Evolutionary conservation across 2,797 vertebrate species (phyloP).

Genomic region (Glossophaga mutica): DNA sequence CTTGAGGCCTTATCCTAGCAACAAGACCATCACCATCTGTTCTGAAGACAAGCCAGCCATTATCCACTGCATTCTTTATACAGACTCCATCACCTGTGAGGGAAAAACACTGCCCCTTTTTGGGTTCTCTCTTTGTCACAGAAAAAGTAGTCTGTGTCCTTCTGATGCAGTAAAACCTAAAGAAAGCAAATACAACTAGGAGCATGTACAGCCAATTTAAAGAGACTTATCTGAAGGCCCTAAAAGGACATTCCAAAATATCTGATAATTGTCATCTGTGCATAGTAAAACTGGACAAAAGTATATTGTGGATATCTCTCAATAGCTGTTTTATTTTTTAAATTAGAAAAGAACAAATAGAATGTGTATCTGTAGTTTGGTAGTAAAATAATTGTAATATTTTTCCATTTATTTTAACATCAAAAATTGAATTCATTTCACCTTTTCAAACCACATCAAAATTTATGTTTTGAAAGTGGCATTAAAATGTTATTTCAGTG

Average conservation of each 20-base stretch:
- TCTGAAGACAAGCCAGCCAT: slow-evolving; percentile 87
- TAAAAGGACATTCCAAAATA: slow-evolving; percentile 43
- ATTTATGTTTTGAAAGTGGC: slow-evolving; percentile 43
- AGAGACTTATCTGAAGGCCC: slow-evolving; percentile 65
- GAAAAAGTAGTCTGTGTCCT: slow-evolving; percentile 78
- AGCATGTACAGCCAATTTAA: slow-evolving; percentile 72
- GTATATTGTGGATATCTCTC: slow-evolving; percentile 61
- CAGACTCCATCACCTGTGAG: slow-evolving; percentile 91
- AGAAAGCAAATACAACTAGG: slow-evolving; percentile 42
- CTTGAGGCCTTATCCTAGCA: slow-evolving; percentile 91
- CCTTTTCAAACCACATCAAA: slow-evolving; percentile 67
- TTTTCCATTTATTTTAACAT: slow-evolving; percentile 39
- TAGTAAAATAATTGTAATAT: slow-evolving; percentile 39
- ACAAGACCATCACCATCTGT: slow-evolving; percentile 93
- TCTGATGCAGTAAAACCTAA: slow-evolving; percentile 70
- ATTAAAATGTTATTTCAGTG: slow-evolving; percentile 45
- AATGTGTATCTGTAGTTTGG: not conserved
- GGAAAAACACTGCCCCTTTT: slow-evolving; percentile 81
- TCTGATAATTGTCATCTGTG: slow-evolving; percentile 70
- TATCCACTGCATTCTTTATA: slow-evolving; percentile 83
- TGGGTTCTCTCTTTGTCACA: slow-evolving; percentile 85
- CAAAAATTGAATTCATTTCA: slow-evolving; percentile 43
- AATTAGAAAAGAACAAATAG: slow-evolving; percentile 58
- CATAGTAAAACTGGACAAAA: slow-evolving; percentile 68
- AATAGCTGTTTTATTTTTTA: slow-evolving; percentile 37